Conservation (phyloP, 2,113 vertebrate species). For the Antechinus flavipes region DNA sequence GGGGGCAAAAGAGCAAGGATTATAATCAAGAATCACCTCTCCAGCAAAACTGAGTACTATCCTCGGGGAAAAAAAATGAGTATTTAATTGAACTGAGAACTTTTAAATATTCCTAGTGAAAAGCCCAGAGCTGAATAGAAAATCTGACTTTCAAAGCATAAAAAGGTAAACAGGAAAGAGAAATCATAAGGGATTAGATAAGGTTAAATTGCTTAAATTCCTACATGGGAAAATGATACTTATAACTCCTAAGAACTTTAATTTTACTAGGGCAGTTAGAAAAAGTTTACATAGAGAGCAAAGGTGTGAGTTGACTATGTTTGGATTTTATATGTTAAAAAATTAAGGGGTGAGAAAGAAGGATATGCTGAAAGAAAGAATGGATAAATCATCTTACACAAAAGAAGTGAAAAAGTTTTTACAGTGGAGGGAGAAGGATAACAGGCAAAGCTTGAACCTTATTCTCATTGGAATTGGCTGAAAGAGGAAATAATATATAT, state of each 20-base stretch:
- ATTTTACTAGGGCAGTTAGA: no score
- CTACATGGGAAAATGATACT: no score
- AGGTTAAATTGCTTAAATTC: background rate
- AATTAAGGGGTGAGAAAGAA: background rate
- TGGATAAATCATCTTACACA: background rate
- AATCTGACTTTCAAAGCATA: background rate
- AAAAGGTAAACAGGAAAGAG: background rate
- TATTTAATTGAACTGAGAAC: background rate
- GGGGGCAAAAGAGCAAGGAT: background rate
- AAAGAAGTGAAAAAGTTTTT: no score
- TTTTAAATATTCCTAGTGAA: background rate
- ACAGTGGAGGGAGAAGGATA: background rate
- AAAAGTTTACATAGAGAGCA: background rate
- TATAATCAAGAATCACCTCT: background rate
- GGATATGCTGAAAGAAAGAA: background rate
- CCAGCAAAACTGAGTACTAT: background rate
- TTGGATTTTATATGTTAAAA: no score
- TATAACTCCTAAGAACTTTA: no score
- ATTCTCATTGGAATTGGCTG: background rate
- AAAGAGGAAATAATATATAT: background rate
- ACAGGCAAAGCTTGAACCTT: background rate
- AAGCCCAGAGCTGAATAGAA: background rate
- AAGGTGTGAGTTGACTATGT: background rate
- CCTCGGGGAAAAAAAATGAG: background rate
- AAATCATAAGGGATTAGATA: background rate